Conservation (phyloP, 64 coral and sea anemone species). For the Acropora yongei region DNA sequence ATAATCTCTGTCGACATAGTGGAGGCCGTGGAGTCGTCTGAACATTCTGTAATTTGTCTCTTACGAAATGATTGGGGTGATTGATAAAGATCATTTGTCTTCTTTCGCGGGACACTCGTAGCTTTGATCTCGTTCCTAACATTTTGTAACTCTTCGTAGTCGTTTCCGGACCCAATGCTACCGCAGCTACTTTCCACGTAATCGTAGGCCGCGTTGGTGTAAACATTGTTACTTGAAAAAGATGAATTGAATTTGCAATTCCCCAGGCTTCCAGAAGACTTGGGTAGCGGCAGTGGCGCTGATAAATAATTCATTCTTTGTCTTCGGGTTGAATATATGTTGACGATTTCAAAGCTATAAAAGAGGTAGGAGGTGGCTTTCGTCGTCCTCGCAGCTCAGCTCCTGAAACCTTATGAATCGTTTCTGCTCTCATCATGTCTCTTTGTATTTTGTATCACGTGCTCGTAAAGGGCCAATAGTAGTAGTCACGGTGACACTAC, state of each 20-base stretch:
- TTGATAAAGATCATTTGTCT: slow-evolving; percentile 23
- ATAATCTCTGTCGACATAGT: background rate
- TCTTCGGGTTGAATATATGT: background rate
- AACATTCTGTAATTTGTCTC: slow-evolving; percentile 50
- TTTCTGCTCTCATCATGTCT: too few relatives aligned
- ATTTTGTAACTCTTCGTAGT: slow-evolving; percentile 31
- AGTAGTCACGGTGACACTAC: too few relatives aligned
- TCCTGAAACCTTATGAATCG: too few relatives aligned
- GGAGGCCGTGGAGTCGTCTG: background rate
- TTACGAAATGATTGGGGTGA: background rate
- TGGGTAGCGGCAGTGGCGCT: background rate
- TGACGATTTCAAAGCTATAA: background rate
- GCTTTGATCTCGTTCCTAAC: background rate
- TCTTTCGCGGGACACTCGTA: background rate
- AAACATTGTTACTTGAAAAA: background rate
- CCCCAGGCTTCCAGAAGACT: background rate
- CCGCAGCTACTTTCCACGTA: background rate
- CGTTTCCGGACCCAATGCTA: background rate
- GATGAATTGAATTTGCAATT: background rate
- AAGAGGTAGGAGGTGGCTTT: slow-evolving; percentile 5
- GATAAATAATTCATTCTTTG: slow-evolving; percentile 22
- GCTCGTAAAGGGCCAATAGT: too few relatives aligned
- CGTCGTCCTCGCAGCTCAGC: too few relatives aligned
- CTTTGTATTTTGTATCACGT: too few relatives aligned
- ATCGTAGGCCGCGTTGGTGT: slow-evolving; percentile 8